Base-by-base conservation (phyloP, 2,888 invertebrate genomes). In the Epinotia nisella region DNA sequence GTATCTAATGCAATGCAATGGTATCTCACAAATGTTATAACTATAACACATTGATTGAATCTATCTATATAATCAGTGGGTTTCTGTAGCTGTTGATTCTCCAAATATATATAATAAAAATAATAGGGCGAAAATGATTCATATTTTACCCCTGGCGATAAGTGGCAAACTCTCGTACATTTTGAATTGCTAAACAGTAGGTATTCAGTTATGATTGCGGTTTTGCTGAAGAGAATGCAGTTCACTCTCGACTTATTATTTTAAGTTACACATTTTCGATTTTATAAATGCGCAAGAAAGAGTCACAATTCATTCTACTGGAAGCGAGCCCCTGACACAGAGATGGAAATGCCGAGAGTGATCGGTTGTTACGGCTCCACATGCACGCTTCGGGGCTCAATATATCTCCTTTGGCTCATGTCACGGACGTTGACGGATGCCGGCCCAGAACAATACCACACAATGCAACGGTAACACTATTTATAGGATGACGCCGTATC, bases 401-500 rank as follows among this genome's bases (percentile, higher is more conserved):
- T 72, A 62, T 72, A 67, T 72, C 72, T 62, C 35, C 61, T 39
- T 39, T 7, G 13, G 58, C 21, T 55, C 65, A n/a, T 53, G 60
- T 45, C 71, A 55, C 17, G 45, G 51, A 17, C 80, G 79, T 75
- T 79, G 82, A 81, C 74, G 61, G 80, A 81, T 80, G 71, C 68
- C 39, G 62, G 71, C 74, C 59, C 77, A 79, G 79, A 79, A 71
- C 71, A 71, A 71, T 71, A 67, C 74, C 74, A 71, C 75, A 58
- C 71, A 67, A 74, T 70, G 65, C 70, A 74, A 77, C 76, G 71
- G 74, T 69, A 70, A 75, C 62, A 69, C 80, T 84, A 83, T 85
- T 84, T 85, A 85, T 84, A 81, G 81, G 78, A 75, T 73, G 79
- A 76, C 75, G 53, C 67, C 70, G 74, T 55, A 66, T 75, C 76